Evolutionary conservation across 2,797 vertebrate genomes (phyloP).

Genomic region (Ciconia nigra): DNA sequence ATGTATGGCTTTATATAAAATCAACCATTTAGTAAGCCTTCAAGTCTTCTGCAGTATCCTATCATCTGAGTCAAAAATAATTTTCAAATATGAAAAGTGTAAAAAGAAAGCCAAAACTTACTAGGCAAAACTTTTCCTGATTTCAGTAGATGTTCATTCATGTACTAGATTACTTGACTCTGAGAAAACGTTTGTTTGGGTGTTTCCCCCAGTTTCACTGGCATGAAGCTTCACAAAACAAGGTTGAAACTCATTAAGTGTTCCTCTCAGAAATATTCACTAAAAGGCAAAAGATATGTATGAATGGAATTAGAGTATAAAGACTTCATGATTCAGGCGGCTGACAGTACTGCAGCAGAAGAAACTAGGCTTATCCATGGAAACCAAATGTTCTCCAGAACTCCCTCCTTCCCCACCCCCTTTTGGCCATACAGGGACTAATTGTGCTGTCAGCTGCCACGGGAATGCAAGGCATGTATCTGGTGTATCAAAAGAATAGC

Average conservation of each 20-base stretch:
- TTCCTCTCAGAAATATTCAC: background rate
- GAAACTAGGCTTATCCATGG: conserved; percentile 1
- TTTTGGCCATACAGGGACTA: conserved; percentile 26
- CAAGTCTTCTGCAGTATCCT: background rate
- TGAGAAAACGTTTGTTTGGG: background rate
- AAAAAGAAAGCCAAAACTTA: background rate
- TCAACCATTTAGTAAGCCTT: background rate
- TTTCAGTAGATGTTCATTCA: background rate
- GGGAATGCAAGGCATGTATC: conserved; percentile 32
- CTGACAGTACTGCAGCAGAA: background rate
- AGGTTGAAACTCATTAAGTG: background rate
- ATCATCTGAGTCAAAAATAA: background rate
- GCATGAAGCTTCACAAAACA: background rate
- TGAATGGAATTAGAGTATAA: background rate
- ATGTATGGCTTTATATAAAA: background rate
- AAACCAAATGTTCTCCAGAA: conserved; percentile 17
- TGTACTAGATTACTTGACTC: background rate
- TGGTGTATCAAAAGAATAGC: conserved; percentile 43
- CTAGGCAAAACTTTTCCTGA: background rate
- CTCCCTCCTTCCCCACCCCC: background rate
- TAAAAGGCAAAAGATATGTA: background rate
- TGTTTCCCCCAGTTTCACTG: background rate
- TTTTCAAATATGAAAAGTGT: background rate
- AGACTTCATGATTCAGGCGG: fast-evolving
- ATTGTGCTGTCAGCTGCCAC: conserved; percentile 31